Evolutionary conservation across 2,888 invertebrate species (phyloP).

Genomic region (Stramonita haemastoma): DNA sequence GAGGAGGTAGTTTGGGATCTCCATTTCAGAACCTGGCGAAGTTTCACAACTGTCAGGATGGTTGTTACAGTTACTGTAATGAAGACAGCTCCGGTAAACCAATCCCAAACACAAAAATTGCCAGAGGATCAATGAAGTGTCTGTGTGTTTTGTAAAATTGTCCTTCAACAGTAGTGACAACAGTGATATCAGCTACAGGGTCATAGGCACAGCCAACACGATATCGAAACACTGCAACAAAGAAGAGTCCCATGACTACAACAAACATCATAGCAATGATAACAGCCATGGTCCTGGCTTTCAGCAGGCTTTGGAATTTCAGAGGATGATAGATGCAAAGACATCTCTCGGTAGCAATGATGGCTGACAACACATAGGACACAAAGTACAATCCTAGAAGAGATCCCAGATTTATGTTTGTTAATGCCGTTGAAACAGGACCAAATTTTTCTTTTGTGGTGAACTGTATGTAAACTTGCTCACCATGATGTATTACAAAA

Average conservation of each 20-base stretch:
- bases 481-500: not conserved
- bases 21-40: no score
- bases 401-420: not conserved
- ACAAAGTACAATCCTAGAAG: slow-evolving; percentile 6
- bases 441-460: not conserved
- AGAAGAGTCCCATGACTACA: not conserved
- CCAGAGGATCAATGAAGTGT: not conserved
- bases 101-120: not conserved
- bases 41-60: no score
- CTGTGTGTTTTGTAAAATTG: not conserved
- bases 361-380: slow-evolving; percentile 8
- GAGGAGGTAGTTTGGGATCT: no score
- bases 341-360: slow-evolving; percentile 23
- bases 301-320: not conserved
- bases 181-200: not conserved
- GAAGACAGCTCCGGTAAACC: not conserved
- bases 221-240: not conserved
- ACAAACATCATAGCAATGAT: not conserved
- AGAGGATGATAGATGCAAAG: not conserved
- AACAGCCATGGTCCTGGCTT: not conserved
- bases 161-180: not conserved
- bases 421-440: not conserved
- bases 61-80: not conserved
- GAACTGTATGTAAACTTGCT: not conserved
- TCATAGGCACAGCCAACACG: not conserved